Evolutionary conservation across 2,797 vertebrate genomes (phyloP), one percentile per base, ranked within the genome.

Genomic region (Sebastiscus albofasciatus): DNA sequence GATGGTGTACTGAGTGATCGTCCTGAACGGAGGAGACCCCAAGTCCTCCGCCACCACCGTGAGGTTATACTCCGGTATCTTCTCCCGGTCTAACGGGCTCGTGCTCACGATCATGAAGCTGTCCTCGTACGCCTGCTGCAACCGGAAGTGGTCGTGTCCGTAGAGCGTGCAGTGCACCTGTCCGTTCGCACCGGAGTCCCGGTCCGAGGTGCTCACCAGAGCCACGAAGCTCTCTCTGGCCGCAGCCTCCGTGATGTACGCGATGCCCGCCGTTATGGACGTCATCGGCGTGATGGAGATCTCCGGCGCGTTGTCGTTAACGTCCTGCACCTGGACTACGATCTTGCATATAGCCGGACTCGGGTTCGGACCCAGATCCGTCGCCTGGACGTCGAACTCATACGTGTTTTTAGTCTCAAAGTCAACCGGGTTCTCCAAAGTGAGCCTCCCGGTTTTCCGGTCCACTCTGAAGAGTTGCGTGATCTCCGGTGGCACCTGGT

Each of bases 71-170:
- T 98, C 97, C 0, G 97, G 89, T 42, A 97, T 96, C 74, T 95
- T 97, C 83, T 99, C 97, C 0, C 97, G 95, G 93, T 98, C 98
- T 14, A 98, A 82, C 0, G 96, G 93, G 0, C 95, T 95, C 0
- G 97, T 97, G 20, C 97, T 99, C 75, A 99, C 96, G 0, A 99
- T 97, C 96, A 99, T 97, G 92, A 97, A 98, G 95, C 97, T 98
- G 96, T 97, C 97, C 49, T 97, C 97, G 0, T 99, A 98, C 75
- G 97, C 98, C 31, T 97, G 97, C 95, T 98, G 98, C 84, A 98
- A 94, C 56, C 97, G 81, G 2, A 99, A 99, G 94, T 98, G 97
- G 67, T 97, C 96, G 2, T 98, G 97, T 54, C 97, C 97, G 1
- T 97, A 97, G 7, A 98, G 96, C 13, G 97, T 96, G 94, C 97